Percentiles rank a stretch among this genome's conserved stretches.
Conservation (phyloP, 2,113 vertebrate genomes). For the Tyto alba region DNA sequence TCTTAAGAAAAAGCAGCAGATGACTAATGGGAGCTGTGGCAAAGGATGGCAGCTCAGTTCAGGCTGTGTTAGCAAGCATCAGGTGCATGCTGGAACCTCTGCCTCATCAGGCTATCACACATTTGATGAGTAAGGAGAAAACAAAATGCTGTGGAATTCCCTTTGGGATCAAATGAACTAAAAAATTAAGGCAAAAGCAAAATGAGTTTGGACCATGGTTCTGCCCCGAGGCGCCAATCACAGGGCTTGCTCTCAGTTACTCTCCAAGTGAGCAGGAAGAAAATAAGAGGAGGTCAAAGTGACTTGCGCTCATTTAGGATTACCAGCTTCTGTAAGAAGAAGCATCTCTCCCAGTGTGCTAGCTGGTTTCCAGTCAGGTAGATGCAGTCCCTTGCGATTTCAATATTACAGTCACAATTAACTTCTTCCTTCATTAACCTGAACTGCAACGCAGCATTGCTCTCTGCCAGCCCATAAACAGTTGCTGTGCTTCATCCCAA, state of each 20-base stretch:
- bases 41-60: neutral
- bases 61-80: neutral
- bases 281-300: neutral
- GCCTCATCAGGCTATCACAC: neutral
- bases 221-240: neutral
- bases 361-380: neutral
- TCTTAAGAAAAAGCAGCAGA: neutral
- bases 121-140: neutral
- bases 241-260: neutral
- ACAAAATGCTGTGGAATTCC: neutral
- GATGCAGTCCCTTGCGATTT: neutral
- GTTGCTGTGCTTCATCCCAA: neutral
- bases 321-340: neutral
- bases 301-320: neutral
- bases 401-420: neutral
- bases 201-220: neutral
- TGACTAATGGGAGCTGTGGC: neutral
- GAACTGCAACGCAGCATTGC: neutral
- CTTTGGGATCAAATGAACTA: neutral
- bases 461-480: slow-evolving; percentile 7
- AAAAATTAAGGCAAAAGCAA: neutral
- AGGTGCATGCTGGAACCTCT: neutral
- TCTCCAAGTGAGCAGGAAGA: neutral
- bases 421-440: slow-evolving; percentile 12
- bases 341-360: neutral